Base-by-base conservation (phyloP, 1,140 invertebrate species). In the Theocolax elegans region DNA sequence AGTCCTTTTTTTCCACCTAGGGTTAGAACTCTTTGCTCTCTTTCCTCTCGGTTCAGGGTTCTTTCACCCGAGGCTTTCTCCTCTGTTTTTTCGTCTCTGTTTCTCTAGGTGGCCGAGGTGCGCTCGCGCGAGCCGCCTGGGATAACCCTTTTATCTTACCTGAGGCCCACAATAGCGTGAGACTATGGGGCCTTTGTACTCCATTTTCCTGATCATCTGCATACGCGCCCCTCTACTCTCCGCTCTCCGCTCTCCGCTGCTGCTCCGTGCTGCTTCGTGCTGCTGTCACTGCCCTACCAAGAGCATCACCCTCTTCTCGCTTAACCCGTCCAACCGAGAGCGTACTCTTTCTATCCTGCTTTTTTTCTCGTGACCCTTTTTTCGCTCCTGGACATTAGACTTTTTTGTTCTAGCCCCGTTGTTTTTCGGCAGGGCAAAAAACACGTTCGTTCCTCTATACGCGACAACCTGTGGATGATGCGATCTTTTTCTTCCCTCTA, bases 141-240 rank as follows among this genome's bases (percentile, higher is more conserved):
- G 31, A 53, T 40, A 21, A 67, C 74, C 81, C 84, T 80, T 85
- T 85, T 85, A 84, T 85, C 80, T 85, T 85, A 85, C 84, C 84
- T 85, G 83, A 75, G 65, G 62, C 66, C 72, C 64, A 85, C 81
- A 84, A 84, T 84, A 86, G 80, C 84, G 84, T 85, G 84, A 84
- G 84, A 86, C 82, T 85, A 85, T 85, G 77, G 81, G 71, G 72
- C 81, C 76, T 83, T 85, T 85, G 82, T 85, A 81, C 76, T 80
- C 71, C 75, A 80, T 78, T 81, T 83, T 83, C 75, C 69, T 73
- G 71, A 72, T 75, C 60, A 85, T 84, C 82, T 84, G 81, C 82
- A 83, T 83, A 81, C 76, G 70, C 75, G 77, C 75, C 76, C 78
- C 77, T 75, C 69, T 72, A 51, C 72, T 63, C 12, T n/a, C 40